Evolutionary conservation across 2,113 vertebrate species (phyloP).

Genomic region (Brachypodius melanocephalos): DNA sequence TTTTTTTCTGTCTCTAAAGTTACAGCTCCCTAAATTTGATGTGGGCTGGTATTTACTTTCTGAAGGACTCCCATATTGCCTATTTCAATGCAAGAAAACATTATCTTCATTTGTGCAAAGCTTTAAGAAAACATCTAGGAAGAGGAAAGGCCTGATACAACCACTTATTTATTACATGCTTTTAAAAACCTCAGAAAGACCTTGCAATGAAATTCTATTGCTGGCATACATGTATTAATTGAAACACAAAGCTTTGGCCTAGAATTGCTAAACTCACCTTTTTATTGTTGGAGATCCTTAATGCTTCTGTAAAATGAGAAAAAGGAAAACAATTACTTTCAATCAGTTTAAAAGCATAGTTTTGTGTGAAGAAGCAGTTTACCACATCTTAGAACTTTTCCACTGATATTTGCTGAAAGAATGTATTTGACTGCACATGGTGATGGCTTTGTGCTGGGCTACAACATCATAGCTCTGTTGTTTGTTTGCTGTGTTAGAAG

Average conservation of each 20-base stretch:
- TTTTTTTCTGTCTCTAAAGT: not conserved
- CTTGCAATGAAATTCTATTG: not conserved
- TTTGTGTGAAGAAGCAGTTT: not conserved
- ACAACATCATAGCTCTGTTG: rapidly evolving
- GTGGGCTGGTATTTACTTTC: not conserved
- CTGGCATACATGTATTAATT: not conserved
- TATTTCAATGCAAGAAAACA: not conserved
- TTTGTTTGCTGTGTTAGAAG: not conserved
- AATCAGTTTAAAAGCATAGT: not conserved
- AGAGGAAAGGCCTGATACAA: not conserved
- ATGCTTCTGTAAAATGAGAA: not conserved
- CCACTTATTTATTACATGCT: not conserved
- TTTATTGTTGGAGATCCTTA: not conserved
- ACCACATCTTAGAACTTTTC: not conserved
- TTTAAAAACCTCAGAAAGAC: not conserved
- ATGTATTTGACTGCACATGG: not conserved
- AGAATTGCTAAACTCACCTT: not conserved
- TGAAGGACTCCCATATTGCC: not conserved
- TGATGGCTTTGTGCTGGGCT: not conserved
- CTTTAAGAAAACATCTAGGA: not conserved
- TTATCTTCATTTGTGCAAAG: not conserved
- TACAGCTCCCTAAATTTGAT: not conserved
- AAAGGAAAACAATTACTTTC: not conserved
- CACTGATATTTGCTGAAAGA: not conserved
- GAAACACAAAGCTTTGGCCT: not conserved